Evolutionary conservation across 2,888 invertebrate genomes (phyloP).

Genomic region (Eueremaeus valkanovi): DNA sequence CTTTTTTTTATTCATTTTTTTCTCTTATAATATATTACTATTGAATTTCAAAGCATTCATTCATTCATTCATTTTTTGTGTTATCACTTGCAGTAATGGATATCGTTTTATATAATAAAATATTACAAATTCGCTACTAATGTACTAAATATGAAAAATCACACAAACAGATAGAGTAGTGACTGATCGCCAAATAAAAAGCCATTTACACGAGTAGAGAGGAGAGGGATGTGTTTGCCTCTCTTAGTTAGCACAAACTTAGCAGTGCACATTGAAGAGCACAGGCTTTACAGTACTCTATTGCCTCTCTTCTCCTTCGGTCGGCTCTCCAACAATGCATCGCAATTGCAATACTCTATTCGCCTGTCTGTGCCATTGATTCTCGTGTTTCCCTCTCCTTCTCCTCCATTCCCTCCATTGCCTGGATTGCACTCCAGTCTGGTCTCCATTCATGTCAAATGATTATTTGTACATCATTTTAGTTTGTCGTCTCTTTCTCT

Average conservation of each 20-base stretch:
- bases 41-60: not conserved
- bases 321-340: not conserved
- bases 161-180: not conserved
- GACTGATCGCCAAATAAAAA: not conserved
- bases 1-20: not conserved
- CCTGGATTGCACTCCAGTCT: not conserved
- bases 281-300: no score
- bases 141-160: not conserved
- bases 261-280: no score
- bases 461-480: slow-evolving; percentile 16
- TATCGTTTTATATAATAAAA: not conserved
- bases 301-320: not conserved
- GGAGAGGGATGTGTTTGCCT: not conserved
- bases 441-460: not conserved
- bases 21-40: not conserved
- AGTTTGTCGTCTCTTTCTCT: not conserved
- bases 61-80: not conserved
- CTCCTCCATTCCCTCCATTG: not conserved
- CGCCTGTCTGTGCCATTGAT: not conserved
- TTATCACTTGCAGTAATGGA: not conserved
- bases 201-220: not conserved
- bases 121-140: slow-evolving; percentile 1
- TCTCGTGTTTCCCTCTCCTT: not conserved
- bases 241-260: not conserved
- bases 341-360: not conserved